Evolutionary conservation across 2,113 vertebrate genomes (phyloP).

Genomic region (Chaenocephalus aceratus): DNA sequence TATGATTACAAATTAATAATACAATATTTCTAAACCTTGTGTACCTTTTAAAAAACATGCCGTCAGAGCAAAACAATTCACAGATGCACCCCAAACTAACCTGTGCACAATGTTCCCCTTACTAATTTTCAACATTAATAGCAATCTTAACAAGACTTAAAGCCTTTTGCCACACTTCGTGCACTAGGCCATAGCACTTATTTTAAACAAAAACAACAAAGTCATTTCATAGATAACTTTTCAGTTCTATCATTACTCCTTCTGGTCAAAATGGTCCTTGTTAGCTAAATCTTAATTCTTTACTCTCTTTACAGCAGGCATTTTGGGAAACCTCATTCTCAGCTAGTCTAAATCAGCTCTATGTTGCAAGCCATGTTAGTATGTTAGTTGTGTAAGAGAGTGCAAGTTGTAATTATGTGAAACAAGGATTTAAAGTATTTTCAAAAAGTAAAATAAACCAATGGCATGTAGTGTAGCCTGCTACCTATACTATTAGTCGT

Average conservation of each 20-base stretch:
- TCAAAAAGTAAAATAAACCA: neutral
- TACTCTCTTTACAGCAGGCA: neutral
- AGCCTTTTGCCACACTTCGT: neutral
- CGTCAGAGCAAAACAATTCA: slow-evolving; percentile 5
- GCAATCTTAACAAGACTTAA: neutral
- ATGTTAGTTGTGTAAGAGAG: neutral
- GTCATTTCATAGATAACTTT: neutral
- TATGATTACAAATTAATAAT: neutral
- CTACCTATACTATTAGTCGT: neutral
- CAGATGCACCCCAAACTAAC: neutral
- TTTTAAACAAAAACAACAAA: neutral
- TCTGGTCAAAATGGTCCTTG: neutral
- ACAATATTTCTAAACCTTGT: neutral
- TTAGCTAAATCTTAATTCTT: neutral
- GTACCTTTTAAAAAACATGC: neutral
- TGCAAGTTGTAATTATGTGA: neutral
- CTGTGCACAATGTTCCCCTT: neutral
- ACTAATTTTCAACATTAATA: neutral
- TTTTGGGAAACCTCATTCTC: neutral
- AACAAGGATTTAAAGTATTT: neutral
- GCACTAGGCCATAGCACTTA: neutral
- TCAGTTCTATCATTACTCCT: neutral
- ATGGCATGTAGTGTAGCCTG: neutral
- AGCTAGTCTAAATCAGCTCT: neutral
- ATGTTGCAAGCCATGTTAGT: neutral